Evolutionary conservation across 2,888 invertebrate genomes (phyloP).

Genomic region (Tanaodytes sp.): DNA sequence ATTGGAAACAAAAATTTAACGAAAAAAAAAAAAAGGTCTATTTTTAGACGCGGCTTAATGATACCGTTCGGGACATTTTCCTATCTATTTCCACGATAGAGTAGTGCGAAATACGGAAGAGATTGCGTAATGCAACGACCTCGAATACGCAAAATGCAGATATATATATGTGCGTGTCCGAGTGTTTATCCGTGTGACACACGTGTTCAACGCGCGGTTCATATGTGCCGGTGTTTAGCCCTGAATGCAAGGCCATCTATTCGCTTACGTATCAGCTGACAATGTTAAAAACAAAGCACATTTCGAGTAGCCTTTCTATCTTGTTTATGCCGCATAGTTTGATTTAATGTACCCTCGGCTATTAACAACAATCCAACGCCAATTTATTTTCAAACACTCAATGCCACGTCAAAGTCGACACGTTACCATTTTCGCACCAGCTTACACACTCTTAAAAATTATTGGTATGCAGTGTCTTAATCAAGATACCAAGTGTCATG

Average conservation of each 20-base stretch:
- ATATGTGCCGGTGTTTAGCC: conserved; percentile 48
- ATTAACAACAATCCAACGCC: too few species aligned
- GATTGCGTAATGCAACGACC: conserved; percentile 55
- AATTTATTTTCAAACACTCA: too few species aligned
- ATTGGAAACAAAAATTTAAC: too few species aligned
- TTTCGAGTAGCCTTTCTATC: conserved; percentile 42
- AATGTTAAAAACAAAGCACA: conserved; percentile 48
- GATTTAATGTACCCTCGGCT: too few species aligned
- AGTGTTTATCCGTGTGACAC: conserved; percentile 17
- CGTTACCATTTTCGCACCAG: too few species aligned
- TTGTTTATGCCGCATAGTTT: conserved; percentile 26
- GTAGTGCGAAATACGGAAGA: conserved; percentile 52
- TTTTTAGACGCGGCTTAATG: too few species aligned
- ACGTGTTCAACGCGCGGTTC: conserved; percentile 37
- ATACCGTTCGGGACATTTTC: too few species aligned
- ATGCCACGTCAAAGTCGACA: too few species aligned
- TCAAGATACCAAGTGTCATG: too few species aligned
- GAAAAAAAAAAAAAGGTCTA: conserved; percentile 1
- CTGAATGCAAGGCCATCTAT: conserved; percentile 56
- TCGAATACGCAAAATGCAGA: conserved; percentile 53
- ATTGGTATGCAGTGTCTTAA: too few species aligned
- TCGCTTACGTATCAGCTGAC: conserved; percentile 56
- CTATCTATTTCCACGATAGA: conserved; percentile 21
- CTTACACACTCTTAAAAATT: too few species aligned
- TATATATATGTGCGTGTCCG: conserved; percentile 43